phyloP scores from a whole-genome alignment of 2,113 vertebrate species.

The Actenoides lindsayi region DNA sequence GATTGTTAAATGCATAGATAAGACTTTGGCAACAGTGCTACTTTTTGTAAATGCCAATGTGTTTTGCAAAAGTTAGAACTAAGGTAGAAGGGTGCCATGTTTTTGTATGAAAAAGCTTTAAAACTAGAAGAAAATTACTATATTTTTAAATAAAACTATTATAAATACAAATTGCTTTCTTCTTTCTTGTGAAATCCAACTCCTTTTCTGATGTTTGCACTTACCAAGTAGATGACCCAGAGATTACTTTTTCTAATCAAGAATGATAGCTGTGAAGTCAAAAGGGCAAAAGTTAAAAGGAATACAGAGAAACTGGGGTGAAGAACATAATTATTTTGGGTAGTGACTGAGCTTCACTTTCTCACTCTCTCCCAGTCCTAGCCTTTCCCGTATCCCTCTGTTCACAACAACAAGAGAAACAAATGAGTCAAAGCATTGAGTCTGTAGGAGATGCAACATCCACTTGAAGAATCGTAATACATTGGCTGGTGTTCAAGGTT shows the following conservation, averaged over 20 bases:
- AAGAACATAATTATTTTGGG: background rate
- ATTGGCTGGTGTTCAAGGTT: background rate
- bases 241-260: background rate
- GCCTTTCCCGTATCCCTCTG: fast-evolving
- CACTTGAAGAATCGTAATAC: background rate
- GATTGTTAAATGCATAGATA: background rate
- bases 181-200: background rate
- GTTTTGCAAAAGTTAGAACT: background rate
- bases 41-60: background rate
- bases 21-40: background rate
- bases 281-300: background rate
- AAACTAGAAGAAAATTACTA: background rate
- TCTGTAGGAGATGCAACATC: background rate
- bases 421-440: background rate
- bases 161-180: background rate
- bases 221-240: background rate
- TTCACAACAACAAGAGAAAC: background rate
- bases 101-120: background rate
- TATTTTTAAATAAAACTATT: background rate
- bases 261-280: background rate
- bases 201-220: background rate
- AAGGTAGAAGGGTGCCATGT: background rate
- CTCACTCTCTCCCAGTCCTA: background rate
- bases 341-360: background rate
- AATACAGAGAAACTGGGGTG: background rate